Evolutionary conservation across 2,888 invertebrate species (phyloP).

Genomic region (Gymnoscelis rufifasciata): DNA sequence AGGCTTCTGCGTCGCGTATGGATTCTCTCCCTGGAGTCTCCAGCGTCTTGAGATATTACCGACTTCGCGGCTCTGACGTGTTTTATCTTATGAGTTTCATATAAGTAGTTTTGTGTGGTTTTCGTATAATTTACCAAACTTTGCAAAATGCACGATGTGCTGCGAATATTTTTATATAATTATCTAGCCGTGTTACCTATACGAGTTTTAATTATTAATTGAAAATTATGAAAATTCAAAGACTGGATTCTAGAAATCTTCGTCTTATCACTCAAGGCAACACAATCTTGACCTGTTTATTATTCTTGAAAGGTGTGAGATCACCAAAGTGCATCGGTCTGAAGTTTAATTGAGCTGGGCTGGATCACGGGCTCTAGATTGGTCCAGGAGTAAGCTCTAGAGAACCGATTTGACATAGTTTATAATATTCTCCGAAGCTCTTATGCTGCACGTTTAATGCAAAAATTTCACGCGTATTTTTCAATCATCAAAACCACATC

Average conservation of each 20-base stretch:
- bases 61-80: constrained; percentile 47
- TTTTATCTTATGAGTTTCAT: constrained; percentile 35
- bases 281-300: constrained; percentile 18
- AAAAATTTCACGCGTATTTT: background rate
- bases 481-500: too few species aligned
- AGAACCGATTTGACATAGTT: constrained; percentile 8
- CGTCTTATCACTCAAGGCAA: background rate
- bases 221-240: too few species aligned
- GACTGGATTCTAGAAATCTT: too few species aligned
- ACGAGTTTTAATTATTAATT: too few species aligned
- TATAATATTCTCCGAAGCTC: background rate
- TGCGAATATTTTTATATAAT: too few species aligned
- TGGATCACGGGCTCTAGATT: constrained; percentile 35
- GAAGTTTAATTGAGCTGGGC: constrained; percentile 83
- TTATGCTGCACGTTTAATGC: background rate
- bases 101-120: background rate
- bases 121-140: background rate
- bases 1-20: constrained; percentile 45
- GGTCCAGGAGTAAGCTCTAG: constrained; percentile 22
- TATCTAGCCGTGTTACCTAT: too few species aligned
- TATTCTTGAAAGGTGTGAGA: constrained; percentile 19
- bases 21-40: constrained; percentile 41
- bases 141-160: background rate
- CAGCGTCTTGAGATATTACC: constrained; percentile 57
- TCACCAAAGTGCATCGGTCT: constrained; percentile 40